These are phyloP conservation scores for Falco columbarius DNA, from an alignment of 2,797 vertebrate species.

Conservation along the genomic window DNA sequence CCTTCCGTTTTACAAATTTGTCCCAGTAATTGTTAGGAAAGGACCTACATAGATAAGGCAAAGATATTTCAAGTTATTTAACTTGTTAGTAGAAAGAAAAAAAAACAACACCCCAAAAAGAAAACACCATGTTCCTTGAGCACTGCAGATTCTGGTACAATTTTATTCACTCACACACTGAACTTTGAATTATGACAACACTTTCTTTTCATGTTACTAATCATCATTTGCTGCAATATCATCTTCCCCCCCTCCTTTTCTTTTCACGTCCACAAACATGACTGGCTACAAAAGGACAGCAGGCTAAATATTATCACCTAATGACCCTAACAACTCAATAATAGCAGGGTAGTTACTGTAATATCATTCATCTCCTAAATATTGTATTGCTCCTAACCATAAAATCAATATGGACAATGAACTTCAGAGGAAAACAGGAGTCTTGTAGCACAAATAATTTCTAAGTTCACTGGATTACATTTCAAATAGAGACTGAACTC, in stretches of 20 bases:
- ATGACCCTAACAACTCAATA: not conserved
- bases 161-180: not conserved
- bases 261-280: not conserved
- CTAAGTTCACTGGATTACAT: not conserved
- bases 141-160: not conserved
- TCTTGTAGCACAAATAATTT: not conserved
- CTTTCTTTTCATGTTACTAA: not conserved
- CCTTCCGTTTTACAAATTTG: constrained; percentile 99
- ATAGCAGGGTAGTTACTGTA: not conserved
- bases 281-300: not conserved
- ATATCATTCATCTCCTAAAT: not conserved
- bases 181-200: not conserved
- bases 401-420: not conserved
- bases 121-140: not conserved
- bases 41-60: constrained; percentile 82
- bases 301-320: not conserved
- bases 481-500: not conserved
- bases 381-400: not conserved
- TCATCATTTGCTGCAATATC: not conserved
- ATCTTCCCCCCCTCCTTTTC: not conserved
- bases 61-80: constrained; percentile 19
- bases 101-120: not conserved
- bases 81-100: not conserved
- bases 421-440: not conserved
- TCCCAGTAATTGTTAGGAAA: constrained; percentile 99